A percentile compares a stretch with the other conserved stretches of the same genome.
phyloP scores from a whole-genome alignment of 2,888 invertebrate species.

The Oscheius sp. region DNA sequence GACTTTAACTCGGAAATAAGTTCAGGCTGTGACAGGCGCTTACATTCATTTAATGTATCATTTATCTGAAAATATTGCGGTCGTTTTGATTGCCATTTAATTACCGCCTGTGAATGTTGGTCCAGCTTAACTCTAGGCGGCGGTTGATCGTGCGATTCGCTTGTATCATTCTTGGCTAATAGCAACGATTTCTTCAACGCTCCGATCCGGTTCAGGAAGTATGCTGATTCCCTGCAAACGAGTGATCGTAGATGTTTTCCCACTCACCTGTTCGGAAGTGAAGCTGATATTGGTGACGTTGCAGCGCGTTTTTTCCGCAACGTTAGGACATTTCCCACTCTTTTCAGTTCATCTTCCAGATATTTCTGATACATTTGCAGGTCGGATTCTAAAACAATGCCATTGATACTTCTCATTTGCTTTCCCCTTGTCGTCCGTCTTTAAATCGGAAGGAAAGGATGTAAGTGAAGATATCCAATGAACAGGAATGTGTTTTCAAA shows the following conservation, averaged over 20 bases:
- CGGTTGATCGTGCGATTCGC: conserved; percentile 39
- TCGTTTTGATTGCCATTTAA: too few relatives aligned
- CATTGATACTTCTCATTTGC: not conserved
- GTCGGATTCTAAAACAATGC: conserved; percentile 41
- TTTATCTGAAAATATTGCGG: conserved; percentile 42
- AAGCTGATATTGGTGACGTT: conserved; percentile 57
- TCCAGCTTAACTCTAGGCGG: conserved; percentile 17
- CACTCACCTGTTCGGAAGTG: conserved; percentile 54
- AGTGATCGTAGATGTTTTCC: not conserved
- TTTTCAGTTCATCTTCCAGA: conserved; percentile 31
- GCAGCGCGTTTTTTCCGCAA: conserved; percentile 43
- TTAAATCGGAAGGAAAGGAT: not conserved
- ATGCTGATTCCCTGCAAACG: conserved; percentile 54
- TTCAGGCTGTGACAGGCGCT: conserved; percentile 49
- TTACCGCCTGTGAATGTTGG: conserved; percentile 31
- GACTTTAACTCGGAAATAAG: conserved; percentile 55
- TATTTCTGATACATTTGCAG: conserved; percentile 37
- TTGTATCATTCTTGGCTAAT: conserved; percentile 39
- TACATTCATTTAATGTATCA: conserved; percentile 47
- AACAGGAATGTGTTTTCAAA: conserved; percentile 22
- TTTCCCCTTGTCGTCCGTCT: not conserved
- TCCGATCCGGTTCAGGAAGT: conserved; percentile 55
- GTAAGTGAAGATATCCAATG: conserved; percentile 1
- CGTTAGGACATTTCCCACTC: conserved; percentile 1
- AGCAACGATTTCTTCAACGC: conserved; percentile 47